Evolutionary conservation across 2,888 invertebrate species (phyloP).

Genomic region (Acleris sparsana): DNA sequence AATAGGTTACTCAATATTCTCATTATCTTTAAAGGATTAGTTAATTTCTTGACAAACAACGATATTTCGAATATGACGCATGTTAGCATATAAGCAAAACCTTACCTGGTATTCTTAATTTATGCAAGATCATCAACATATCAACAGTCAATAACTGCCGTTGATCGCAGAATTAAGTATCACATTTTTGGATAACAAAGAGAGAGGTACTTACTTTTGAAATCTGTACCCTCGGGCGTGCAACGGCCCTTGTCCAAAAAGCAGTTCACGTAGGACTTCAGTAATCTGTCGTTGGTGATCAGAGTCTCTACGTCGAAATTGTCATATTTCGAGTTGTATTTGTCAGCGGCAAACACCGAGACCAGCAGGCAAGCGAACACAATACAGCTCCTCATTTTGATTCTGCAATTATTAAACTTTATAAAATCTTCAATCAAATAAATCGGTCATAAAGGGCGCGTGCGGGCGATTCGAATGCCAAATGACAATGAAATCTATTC

Average conservation of each 20-base stretch:
- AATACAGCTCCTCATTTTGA: conserved; percentile 65
- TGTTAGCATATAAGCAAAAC: no score
- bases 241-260: conserved; percentile 87
- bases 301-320: conserved; percentile 89
- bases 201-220: conserved; percentile 85
- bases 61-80: no score
- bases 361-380: conserved; percentile 64
- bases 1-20: no score
- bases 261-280: conserved; percentile 89
- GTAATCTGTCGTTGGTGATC: conserved; percentile 86
- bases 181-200: no score
- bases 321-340: conserved; percentile 88
- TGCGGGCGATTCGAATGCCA: conserved; percentile 52
- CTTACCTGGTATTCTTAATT: no score
- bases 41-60: no score
- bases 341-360: conserved; percentile 67
- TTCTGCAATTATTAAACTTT: conserved; percentile 42
- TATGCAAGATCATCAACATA: no score
- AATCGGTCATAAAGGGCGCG: conserved; percentile 37
- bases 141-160: no score
- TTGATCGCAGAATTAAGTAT: no score
- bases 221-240: conserved; percentile 87
- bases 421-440: conserved; percentile 39
- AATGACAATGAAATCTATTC: conserved; percentile 50
- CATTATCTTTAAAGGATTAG: no score